Evolutionary conservation across 37 sponge, comb jelly and placozoan species (phyloP), one percentile per base, ranked within the genome.

Genomic region (Beroe forskalii): DNA sequence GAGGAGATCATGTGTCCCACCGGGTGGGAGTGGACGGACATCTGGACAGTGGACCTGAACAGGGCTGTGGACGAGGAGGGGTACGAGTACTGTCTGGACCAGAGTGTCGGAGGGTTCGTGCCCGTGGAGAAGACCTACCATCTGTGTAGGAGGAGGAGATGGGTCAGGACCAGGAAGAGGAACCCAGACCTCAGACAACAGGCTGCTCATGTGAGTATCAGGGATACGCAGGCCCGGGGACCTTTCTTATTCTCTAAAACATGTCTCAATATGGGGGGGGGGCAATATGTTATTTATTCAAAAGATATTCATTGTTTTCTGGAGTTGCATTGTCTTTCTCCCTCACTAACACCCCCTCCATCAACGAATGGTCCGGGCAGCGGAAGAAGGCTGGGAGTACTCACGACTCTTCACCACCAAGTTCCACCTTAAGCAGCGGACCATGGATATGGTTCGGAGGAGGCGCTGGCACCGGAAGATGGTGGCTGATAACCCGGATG

Each of bases 351-450:
- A n/a, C n/a, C n/a, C n/a, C 40, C 40, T 30, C 22, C 75, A 72
- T 35, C 75, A 72, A 72, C 75, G 75, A 37, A 72, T 72, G 75
- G 75, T 72, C 2, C 37, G n/a, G n/a, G 75, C 75, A 20, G 67
- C 69, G 22, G 69, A 89, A 24, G 95, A 96, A 83, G 96, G 97
- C 8, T 98, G 97, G 97, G 97, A 98, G 93, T 98, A 94, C 90
- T 95, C 95, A 42, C 90, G 92, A 19, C 92, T 94, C 2, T 93
- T 92, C 80, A 42, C 60, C 92, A 91, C 89, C 75, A 91, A 91
- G 89, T 91, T 90, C 76, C 92, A 91, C 60, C 62, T 89, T 8
- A 90, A 90, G 41, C 40, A 90, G 67, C 4, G 62, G 44, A 91
- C 63, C 55, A 67, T 90, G 40, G 96, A 98, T 76, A 91, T 92